phyloP scores from a whole-genome alignment of 2,888 invertebrate species.

The Epistrophe eligans region DNA sequence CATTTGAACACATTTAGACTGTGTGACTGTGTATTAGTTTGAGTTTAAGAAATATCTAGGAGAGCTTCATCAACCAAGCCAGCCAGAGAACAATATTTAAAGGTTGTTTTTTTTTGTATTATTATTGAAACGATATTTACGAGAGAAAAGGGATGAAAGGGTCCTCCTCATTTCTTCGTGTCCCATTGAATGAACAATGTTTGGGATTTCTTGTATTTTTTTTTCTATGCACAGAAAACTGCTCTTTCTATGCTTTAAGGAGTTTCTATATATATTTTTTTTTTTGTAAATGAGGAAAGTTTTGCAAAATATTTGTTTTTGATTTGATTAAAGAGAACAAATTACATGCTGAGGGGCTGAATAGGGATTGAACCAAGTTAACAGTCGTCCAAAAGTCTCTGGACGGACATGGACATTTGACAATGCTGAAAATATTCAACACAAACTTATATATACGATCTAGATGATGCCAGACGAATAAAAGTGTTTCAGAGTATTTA shows the following conservation, averaged over 20 bases:
- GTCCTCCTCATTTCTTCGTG: neutral
- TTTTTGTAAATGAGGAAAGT: constrained; percentile 65
- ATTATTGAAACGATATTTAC: constrained; percentile 54
- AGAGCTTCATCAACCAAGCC: constrained; percentile 15
- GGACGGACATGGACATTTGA: neutral
- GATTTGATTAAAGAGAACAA: constrained; percentile 45
- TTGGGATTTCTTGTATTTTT: constrained; percentile 26
- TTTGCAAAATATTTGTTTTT: constrained; percentile 53
- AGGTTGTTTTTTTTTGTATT: constrained; percentile 28
- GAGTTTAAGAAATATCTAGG: constrained; percentile 34
- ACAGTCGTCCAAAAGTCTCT: neutral
- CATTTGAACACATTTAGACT: constrained; percentile 15
- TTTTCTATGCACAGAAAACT: constrained; percentile 13
- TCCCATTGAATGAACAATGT: constrained; percentile 34
- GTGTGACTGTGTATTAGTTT: neutral
- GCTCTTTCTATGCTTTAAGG: constrained; percentile 31
- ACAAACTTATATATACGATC: neutral
- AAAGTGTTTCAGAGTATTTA: constrained; percentile 43
- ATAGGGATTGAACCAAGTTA: neutral
- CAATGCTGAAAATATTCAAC: constrained; percentile 3
- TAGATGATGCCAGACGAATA: neutral
- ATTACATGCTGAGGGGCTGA: neutral
- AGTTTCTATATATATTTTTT: constrained; percentile 1
- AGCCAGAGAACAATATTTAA: constrained; percentile 50
- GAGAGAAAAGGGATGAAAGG: neutral